Percentiles rank a stretch among this genome's conserved stretches.
phyloP scores from a whole-genome alignment of 2,113 vertebrate species.

The Lipotes vexillifer region DNA sequence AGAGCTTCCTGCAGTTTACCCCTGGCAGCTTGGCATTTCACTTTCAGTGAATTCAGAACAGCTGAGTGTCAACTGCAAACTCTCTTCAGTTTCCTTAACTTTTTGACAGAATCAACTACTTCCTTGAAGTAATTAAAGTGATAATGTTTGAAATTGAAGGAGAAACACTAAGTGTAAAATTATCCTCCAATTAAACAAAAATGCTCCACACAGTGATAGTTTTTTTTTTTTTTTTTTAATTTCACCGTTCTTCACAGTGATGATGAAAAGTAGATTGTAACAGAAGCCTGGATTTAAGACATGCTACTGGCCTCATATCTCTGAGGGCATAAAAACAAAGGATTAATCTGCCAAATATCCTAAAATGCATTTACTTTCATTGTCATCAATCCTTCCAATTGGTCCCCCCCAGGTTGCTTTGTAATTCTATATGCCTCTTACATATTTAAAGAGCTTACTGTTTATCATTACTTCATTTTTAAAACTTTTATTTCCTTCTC shows the following conservation, averaged over 20 bases:
- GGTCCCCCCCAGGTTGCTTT: not conserved
- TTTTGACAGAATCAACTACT: conserved; percentile 31
- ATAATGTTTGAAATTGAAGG: conserved; percentile 18
- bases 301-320: not conserved
- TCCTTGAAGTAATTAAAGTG: not conserved
- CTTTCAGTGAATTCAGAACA: conserved; percentile 35
- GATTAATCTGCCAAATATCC: conserved; percentile 39
- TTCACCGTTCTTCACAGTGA: not conserved
- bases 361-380: conserved; percentile 20
- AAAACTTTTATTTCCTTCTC: conserved; percentile 55
- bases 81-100: not conserved
- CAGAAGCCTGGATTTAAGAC: conserved; percentile 10
- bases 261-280: conserved; percentile 14
- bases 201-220: not conserved
- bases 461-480: conserved; percentile 59
- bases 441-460: conserved; percentile 60
- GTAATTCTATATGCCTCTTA: conserved; percentile 43
- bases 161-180: conserved; percentile 38
- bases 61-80: not conserved
- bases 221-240: not conserved
- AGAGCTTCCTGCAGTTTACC: conserved; percentile 19
- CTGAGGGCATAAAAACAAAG: conserved; percentile 10
- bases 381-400: conserved; percentile 37
- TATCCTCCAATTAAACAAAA: not conserved
- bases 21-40: conserved; percentile 5